These are phyloP conservation scores for Clunio marinus DNA, from an alignment of 2,888 invertebrate genomes.

Conservation along the genomic window DNA sequence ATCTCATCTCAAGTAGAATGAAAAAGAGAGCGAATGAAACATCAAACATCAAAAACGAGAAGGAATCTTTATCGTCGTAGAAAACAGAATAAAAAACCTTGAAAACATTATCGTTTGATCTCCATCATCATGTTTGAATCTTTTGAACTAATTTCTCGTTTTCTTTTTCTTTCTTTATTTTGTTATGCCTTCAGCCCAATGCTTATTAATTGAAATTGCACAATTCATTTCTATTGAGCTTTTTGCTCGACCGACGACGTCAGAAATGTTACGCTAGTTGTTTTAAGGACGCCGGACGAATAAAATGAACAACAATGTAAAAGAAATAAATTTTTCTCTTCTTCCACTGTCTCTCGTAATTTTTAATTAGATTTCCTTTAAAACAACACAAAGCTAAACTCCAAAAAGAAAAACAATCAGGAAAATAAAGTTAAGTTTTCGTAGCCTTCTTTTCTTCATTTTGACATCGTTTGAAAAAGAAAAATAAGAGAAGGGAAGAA, in stretches of 20 bases:
- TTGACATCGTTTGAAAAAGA: not conserved
- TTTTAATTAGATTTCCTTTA: conserved; percentile 23
- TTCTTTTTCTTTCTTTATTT: conserved; percentile 6
- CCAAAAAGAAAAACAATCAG: not conserved
- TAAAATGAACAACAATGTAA: conserved; percentile 1
- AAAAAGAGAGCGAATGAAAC: too few relatives aligned
- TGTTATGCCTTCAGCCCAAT: not conserved
- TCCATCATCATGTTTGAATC: conserved; percentile 34
- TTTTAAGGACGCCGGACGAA: too few relatives aligned
- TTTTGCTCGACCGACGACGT: not conserved
- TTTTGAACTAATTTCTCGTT: conserved; percentile 28
- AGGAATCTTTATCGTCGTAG: too few relatives aligned
- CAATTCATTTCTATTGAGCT: conserved; percentile 27
- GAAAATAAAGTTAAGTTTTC: conserved; percentile 16
- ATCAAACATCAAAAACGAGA: too few relatives aligned
- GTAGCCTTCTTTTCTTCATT: not conserved
- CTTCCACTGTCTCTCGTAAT: not conserved
- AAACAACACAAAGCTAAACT: conserved; percentile 1
- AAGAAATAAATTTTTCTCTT: not conserved
- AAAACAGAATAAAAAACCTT: too few relatives aligned
- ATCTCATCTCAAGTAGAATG: too few relatives aligned
- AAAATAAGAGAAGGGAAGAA: not conserved
- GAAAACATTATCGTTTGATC: conserved; percentile 33
- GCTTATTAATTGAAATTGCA: conserved; percentile 32
- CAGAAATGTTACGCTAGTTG: too few relatives aligned